These are phyloP conservation scores for Slavum lentiscoides DNA, from an alignment of 2,888 invertebrate species.

Conservation along the genomic window DNA sequence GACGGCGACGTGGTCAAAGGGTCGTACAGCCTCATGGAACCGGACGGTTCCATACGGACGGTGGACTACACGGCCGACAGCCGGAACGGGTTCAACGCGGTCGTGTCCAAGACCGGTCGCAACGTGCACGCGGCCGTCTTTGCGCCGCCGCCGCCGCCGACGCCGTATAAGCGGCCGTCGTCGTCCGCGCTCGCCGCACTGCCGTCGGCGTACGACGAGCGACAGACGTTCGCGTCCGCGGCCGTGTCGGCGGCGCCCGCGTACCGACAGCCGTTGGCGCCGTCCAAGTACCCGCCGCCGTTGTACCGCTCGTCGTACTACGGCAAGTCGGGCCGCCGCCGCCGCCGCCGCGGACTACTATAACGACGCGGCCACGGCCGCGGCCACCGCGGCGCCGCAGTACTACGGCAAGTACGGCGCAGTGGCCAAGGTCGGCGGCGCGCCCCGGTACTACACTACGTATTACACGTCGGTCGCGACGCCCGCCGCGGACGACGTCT, in stretches of 20 bases:
- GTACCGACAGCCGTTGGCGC: not conserved
- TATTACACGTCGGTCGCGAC: conserved; percentile 19
- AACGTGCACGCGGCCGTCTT: conserved; percentile 52
- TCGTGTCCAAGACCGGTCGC: conserved; percentile 54
- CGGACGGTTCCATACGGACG: conserved; percentile 56
- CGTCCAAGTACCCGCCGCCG: conserved; percentile 43
- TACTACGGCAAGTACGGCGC: conserved; percentile 14
- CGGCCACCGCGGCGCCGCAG: not conserved
- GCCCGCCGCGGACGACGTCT: conserved; percentile 18
- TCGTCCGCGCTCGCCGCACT: not conserved
- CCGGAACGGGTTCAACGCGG: conserved; percentile 56
- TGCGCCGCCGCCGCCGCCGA: conserved; percentile 56
- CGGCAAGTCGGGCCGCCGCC: not conserved
- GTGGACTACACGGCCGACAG: conserved; percentile 56
- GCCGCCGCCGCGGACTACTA: conserved; percentile 4
- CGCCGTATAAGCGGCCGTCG: conserved; percentile 25
- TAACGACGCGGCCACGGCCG: not conserved
- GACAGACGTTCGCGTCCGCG: too few species aligned
- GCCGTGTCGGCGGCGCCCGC: too few species aligned
- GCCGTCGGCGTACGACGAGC: conserved; percentile 8
- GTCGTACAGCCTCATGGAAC: conserved; percentile 55
- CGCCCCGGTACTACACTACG: conserved; percentile 19
- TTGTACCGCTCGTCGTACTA: conserved; percentile 18
- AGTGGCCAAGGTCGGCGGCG: not conserved
- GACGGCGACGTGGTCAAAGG: conserved; percentile 56